A percentile compares a stretch with the other conserved stretches of the same genome.
Conservation (phyloP, 2,113 vertebrate genomes). For the Helogale parvula region DNA sequence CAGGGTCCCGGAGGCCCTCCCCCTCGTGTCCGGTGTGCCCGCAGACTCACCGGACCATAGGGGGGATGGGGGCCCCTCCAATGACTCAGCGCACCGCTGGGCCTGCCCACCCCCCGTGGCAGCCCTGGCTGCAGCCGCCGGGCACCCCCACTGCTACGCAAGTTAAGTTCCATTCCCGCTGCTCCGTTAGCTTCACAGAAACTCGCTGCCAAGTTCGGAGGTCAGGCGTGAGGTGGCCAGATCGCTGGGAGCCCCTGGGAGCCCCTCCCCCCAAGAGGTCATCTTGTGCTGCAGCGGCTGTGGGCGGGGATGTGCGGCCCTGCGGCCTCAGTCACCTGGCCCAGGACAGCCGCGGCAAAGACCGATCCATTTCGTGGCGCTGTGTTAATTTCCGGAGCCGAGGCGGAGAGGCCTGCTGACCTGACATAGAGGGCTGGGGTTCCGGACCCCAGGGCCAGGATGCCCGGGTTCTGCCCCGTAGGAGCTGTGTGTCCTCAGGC, state of each 20-base stretch:
- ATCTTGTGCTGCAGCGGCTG: neutral
- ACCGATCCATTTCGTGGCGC: fast-evolving
- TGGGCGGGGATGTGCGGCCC: neutral
- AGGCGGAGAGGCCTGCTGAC: neutral
- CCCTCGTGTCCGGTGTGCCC: fast-evolving
- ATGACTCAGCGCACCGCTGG: neutral
- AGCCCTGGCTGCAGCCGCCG: neutral
- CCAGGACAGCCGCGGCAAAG: neutral
- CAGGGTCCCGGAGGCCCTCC: fast-evolving
- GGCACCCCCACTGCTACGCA: neutral
- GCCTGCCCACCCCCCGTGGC: neutral
- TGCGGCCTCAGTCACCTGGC: fast-evolving
- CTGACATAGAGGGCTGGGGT: neutral
- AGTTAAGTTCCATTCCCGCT: neutral
- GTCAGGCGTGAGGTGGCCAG: neutral
- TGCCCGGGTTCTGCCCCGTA: neutral
- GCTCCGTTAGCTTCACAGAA: neutral
- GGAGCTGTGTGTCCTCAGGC: neutral
- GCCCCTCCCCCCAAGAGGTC: neutral
- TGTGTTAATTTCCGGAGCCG: neutral
- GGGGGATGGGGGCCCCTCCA: neutral
- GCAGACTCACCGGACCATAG: neutral
- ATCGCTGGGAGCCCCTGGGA: neutral
- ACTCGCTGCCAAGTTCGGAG: neutral
- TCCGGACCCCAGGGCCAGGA: neutral